A percentile compares a stretch with the other conserved stretches of the same genome.
These are phyloP conservation scores for Himalopsyche japonica DNA, from an alignment of 2,888 invertebrate species.

Conservation along the genomic window DNA sequence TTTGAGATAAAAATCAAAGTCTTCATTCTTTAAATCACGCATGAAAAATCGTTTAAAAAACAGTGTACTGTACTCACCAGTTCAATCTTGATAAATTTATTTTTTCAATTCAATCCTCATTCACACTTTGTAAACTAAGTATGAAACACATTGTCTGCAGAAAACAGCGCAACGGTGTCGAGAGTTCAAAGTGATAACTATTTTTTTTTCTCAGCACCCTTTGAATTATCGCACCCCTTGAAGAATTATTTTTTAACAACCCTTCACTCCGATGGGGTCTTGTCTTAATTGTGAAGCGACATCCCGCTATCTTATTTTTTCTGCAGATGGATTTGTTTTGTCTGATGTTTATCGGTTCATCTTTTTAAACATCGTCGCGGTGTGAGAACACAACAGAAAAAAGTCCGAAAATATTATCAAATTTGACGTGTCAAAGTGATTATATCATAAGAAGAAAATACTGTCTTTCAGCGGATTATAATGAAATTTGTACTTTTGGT, in stretches of 20 bases:
- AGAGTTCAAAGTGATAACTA: neutral
- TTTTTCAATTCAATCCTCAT: neutral
- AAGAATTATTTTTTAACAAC: neutral
- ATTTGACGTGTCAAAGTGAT: no score
- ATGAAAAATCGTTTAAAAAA: neutral
- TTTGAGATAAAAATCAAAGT: conserved; percentile 5
- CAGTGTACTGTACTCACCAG: neutral
- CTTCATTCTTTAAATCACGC: neutral
- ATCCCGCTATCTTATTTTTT: neutral
- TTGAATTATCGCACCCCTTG: neutral
- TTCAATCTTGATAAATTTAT: neutral
- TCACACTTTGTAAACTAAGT: neutral
- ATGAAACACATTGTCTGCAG: neutral
- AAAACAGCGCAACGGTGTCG: neutral
- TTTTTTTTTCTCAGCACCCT: neutral
- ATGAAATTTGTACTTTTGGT: no score
- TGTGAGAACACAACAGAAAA: neutral
- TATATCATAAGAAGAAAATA: no score
- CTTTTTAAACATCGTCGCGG: neutral
- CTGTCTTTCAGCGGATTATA: no score
- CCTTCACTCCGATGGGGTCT: neutral
- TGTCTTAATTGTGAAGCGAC: neutral
- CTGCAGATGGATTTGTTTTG: neutral
- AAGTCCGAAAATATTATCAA: no score
- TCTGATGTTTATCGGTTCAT: neutral